Conservation (phyloP, 2,888 invertebrate species). For the Eupelmus urozonus region DNA sequence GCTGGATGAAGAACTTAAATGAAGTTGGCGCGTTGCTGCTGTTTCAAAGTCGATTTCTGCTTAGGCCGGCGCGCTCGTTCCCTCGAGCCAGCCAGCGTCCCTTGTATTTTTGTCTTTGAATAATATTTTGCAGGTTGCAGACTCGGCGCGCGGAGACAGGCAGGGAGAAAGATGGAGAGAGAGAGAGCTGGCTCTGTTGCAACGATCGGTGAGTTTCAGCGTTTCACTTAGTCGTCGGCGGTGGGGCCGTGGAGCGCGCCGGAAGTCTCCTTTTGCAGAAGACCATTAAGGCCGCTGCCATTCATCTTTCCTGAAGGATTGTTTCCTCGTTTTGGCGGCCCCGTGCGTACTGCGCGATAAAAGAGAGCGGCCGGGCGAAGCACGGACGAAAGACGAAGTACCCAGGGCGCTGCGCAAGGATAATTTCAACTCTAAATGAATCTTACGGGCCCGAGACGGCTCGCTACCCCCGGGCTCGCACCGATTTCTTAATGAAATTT, state of each 20-base stretch:
- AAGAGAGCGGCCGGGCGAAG: constrained; percentile 4
- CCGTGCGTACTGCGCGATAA: neutral
- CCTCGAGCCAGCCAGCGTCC: no score
- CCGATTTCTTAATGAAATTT: constrained; percentile 54
- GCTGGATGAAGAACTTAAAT: constrained; percentile 68
- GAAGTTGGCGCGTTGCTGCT: constrained; percentile 66
- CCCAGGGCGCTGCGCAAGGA: constrained; percentile 31
- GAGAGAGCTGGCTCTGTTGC: neutral
- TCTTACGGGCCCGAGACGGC: constrained; percentile 44
- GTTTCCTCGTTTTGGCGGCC: constrained; percentile 53
- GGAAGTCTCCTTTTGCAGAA: constrained; percentile 47
- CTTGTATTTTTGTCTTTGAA: constrained; percentile 36
- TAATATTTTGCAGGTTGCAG: constrained; percentile 51
- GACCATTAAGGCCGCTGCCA: constrained; percentile 60
- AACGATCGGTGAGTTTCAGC: constrained; percentile 46
- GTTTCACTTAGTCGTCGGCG: constrained; percentile 20
- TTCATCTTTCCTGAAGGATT: constrained; percentile 61
- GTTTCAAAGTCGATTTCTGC: constrained; percentile 39
- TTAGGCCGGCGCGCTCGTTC: neutral
- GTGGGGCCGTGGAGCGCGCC: no score
- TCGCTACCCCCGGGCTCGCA: constrained; percentile 25
- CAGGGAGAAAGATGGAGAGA: no score
- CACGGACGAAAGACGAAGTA: constrained; percentile 42
- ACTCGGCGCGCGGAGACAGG: neutral
- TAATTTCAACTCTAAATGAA: constrained; percentile 59